Conservation (phyloP, 1,140 invertebrate species). For the Pantala flavescens region DNA sequence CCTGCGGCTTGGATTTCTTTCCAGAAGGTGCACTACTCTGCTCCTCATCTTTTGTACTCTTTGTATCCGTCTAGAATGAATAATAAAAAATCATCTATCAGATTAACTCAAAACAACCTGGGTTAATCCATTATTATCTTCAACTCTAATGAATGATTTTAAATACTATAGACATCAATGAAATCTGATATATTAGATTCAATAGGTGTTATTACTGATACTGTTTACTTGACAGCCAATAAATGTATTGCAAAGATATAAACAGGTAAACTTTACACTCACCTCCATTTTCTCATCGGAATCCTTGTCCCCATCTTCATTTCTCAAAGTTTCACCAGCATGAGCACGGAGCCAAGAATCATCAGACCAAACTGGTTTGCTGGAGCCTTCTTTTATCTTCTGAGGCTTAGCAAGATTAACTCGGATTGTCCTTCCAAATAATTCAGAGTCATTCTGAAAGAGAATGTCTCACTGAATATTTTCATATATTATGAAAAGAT, state of each 20-base stretch:
- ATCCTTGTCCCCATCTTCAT: conserved; percentile 37
- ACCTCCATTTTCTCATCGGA: conserved; percentile 24
- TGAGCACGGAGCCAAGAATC: conserved; percentile 94
- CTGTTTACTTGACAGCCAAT: too few relatives aligned
- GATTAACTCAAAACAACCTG: too few relatives aligned
- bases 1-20: neutral
- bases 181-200: too few relatives aligned
- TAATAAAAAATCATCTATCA: too few relatives aligned
- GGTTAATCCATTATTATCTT: too few relatives aligned
- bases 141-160: too few relatives aligned
- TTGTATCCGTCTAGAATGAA: too few relatives aligned
- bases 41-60: neutral
- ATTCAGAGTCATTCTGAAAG: conserved; percentile 88
- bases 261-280: neutral
- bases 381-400: conserved; percentile 88
- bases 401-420: conserved; percentile 96
- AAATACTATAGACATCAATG: too few relatives aligned
- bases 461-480: neutral
- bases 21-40: neutral
- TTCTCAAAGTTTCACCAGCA: conserved; percentile 68
- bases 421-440: conserved; percentile 93
- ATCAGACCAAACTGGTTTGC: conserved; percentile 92
- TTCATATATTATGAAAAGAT: neutral
- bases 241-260: too few relatives aligned
- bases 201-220: too few relatives aligned